phyloP scores from a whole-genome alignment of 2,888 invertebrate species.

The Dolichomitus sp. region DNA sequence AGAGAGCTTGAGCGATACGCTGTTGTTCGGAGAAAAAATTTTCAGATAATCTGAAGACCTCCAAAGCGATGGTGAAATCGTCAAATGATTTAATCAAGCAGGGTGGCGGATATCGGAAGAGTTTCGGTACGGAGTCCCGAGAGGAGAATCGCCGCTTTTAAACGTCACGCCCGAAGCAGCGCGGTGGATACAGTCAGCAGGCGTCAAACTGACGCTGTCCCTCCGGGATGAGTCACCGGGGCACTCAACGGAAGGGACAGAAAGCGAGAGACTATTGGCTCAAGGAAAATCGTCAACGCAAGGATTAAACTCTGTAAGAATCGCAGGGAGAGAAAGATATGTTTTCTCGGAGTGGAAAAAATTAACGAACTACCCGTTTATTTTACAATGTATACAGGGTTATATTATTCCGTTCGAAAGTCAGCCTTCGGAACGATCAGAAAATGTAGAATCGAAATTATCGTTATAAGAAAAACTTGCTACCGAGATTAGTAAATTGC shows the following conservation, averaged over 20 bases:
- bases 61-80: conserved; percentile 46
- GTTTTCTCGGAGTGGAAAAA: conserved; percentile 35
- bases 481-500: conserved; percentile 22
- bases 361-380: conserved; percentile 35
- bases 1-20: conserved; percentile 34
- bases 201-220: conserved; percentile 53
- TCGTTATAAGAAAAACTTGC: conserved; percentile 34
- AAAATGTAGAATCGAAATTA: conserved; percentile 17
- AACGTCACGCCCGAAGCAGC: conserved; percentile 21
- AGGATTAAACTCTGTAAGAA: conserved; percentile 53
- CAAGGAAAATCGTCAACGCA: conserved; percentile 49
- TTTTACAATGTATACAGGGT: conserved; percentile 47
- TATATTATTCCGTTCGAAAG: conserved; percentile 42
- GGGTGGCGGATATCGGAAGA: conserved; percentile 30
- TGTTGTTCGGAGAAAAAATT: conserved; percentile 59
- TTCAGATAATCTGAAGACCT: conserved; percentile 50
- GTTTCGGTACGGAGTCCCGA: conserved; percentile 19
- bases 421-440: conserved; percentile 11
- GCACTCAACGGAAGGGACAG: conserved; percentile 61
- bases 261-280: conserved; percentile 52
- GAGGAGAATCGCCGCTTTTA: conserved; percentile 36
- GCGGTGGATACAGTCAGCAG: too few species aligned
- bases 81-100: conserved; percentile 49
- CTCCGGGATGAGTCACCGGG: conserved; percentile 59
- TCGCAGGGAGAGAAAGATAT: conserved; percentile 42